phyloP scores from a whole-genome alignment of 2,113 vertebrate species.

The Trinectes maculatus region DNA sequence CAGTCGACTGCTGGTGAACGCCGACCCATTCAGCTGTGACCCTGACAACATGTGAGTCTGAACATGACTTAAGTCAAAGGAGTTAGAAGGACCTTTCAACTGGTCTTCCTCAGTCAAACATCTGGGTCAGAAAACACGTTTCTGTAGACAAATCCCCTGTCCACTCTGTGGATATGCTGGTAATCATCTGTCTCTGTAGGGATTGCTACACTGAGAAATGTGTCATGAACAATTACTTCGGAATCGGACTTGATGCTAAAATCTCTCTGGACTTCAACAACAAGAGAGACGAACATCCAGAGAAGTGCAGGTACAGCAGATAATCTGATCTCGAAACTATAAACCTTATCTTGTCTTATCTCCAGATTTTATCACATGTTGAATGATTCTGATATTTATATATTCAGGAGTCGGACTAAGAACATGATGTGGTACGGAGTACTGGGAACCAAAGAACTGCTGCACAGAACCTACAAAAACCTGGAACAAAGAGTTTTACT shows the following conservation, averaged over 20 bases:
- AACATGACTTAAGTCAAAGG: too few relatives aligned
- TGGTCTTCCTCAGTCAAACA: too few relatives aligned
- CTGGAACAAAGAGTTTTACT: constrained; percentile 93
- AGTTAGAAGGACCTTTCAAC: too few relatives aligned
- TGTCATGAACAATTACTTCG: constrained; percentile 98
- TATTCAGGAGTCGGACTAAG: constrained; percentile 92
- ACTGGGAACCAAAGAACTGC: constrained; percentile 91
- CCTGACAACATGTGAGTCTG: constrained; percentile 92
- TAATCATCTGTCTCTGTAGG: constrained; percentile 68
- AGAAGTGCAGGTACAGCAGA: constrained; percentile 89
- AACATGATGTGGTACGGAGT: constrained; percentile 99
- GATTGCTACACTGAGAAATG: constrained; percentile 93
- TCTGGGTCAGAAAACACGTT: too few relatives aligned
- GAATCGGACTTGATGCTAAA: constrained; percentile 94
- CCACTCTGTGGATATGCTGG: too few relatives aligned
- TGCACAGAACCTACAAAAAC: constrained; percentile 94
- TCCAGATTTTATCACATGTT: too few relatives aligned
- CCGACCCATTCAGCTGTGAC: constrained; percentile 92
- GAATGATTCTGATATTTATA: background rate
- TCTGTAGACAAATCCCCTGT: too few relatives aligned
- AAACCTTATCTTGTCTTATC: too few relatives aligned
- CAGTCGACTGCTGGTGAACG: constrained; percentile 90
- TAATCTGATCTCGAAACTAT: background rate
- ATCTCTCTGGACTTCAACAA: constrained; percentile 97
- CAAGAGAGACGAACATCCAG: constrained; percentile 94